Percentiles rank a stretch among this genome's conserved stretches.
Conservation (phyloP, 35 echinoderm and acorn worm genomes). For the Ophiothrix spiculata region DNA sequence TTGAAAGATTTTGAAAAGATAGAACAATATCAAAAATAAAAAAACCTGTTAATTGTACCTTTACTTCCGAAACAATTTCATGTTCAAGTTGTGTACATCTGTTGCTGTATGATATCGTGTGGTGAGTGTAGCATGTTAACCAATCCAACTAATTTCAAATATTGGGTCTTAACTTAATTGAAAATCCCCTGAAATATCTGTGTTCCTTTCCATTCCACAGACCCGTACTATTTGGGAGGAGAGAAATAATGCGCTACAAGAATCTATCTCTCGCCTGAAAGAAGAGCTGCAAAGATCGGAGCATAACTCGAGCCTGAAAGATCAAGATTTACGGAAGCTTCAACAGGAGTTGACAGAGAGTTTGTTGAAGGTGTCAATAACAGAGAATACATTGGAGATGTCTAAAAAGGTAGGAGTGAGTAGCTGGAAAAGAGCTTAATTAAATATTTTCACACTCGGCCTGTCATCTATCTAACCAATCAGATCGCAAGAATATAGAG, state of each 20-base stretch:
- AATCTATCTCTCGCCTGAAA: conserved; percentile 63
- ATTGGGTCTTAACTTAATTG: too few species aligned
- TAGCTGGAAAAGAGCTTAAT: neutral
- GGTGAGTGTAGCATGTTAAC: too few species aligned
- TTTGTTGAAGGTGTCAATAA: conserved; percentile 65
- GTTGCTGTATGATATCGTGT: too few species aligned
- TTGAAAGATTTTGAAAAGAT: too few species aligned
- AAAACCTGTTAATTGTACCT: too few species aligned
- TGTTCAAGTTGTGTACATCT: too few species aligned
- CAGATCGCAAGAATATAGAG: too few species aligned
- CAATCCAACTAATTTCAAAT: too few species aligned
- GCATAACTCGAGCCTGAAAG: conserved; percentile 49
- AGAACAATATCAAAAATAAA: too few species aligned
- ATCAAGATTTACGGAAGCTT: conserved; percentile 61
- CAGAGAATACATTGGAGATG: conserved; percentile 70
- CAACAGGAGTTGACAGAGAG: conserved; percentile 84
- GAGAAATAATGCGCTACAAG: conserved; percentile 54
- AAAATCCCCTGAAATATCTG: too few species aligned
- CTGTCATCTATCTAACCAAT: neutral
- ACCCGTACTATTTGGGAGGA: conserved; percentile 73
- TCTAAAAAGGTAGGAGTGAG: conserved; percentile 61
- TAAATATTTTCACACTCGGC: neutral
- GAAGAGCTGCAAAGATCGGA: conserved; percentile 61
- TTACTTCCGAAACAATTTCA: too few species aligned
- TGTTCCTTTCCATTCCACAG: too few species aligned